phyloP scores from a whole-genome alignment of 2,797 vertebrate species.

The Dipus sagitta region DNA sequence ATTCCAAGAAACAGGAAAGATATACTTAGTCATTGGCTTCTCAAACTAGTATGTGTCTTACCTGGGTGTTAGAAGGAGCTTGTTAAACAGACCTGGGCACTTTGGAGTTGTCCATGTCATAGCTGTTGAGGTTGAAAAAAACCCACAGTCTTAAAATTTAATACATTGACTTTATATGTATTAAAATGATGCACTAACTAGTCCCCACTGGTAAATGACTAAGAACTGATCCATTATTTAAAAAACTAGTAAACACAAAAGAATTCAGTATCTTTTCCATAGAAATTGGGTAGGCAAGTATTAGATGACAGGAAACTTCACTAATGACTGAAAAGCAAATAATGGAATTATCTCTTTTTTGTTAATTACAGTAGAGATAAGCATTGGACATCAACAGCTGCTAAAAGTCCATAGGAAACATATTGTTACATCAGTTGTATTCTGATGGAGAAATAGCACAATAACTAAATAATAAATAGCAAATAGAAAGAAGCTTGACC shows the following conservation, averaged over 20 bases:
- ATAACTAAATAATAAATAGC: too few species aligned
- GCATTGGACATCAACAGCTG: not conserved
- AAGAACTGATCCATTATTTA: slow-evolving; percentile 31
- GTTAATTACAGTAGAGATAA: not conserved
- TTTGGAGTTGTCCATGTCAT: too few species aligned
- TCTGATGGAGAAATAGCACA: not conserved
- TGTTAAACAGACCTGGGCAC: too few species aligned
- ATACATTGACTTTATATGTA: not conserved
- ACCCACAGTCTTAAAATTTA: too few species aligned
- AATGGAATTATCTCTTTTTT: not conserved
- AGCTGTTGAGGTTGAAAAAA: too few species aligned
- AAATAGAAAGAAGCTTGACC: not conserved
- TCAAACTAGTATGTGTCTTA: too few species aligned
- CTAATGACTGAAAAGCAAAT: slow-evolving; percentile 31
- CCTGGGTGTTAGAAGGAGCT: too few species aligned
- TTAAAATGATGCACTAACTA: not conserved
- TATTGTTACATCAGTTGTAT: not conserved
- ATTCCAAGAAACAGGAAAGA: too few species aligned
- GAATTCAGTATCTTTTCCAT: not conserved
- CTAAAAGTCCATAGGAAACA: not conserved
- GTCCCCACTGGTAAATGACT: slow-evolving; percentile 8
- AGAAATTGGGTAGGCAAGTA: not conserved
- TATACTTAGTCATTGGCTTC: too few species aligned
- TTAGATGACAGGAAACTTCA: not conserved
- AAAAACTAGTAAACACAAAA: not conserved